Evolutionary conservation across 2,797 vertebrate genomes (phyloP).

Genomic region (Ctenochaetus hawaiiensis): DNA sequence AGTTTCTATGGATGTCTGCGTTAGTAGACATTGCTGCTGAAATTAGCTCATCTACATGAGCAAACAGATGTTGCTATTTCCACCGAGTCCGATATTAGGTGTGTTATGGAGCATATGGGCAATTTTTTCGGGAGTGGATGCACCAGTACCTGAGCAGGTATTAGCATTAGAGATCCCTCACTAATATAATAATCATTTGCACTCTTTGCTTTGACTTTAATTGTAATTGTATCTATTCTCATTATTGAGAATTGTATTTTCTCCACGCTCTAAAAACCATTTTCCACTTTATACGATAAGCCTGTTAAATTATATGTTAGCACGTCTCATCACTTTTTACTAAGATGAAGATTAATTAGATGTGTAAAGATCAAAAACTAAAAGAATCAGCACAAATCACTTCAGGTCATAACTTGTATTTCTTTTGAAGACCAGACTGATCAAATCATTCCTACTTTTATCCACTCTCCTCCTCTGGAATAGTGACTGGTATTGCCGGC

Average conservation of each 20-base stretch:
- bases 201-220: conserved; percentile 44
- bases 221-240: conserved; percentile 20
- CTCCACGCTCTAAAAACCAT: neutral
- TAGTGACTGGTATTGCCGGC: conserved; percentile 37
- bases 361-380: neutral
- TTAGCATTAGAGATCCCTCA: conserved; percentile 34
- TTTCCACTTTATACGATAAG: conserved; percentile 32
- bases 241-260: conserved; percentile 14
- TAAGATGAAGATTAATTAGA: conserved; percentile 16
- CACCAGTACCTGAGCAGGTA: conserved; percentile 53
- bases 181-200: conserved; percentile 45
- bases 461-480: conserved; percentile 23
- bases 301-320: conserved; percentile 29
- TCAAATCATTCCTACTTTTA: conserved; percentile 31
- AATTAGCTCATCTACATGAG: conserved; percentile 81
- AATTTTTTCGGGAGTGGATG: conserved; percentile 43
- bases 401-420: conserved; percentile 3
- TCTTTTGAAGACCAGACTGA: conserved; percentile 20
- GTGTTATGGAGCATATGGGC: conserved; percentile 70
- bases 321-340: conserved; percentile 8
- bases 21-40: conserved; percentile 75
- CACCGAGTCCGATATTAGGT: conserved; percentile 80
- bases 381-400: conserved; percentile 4
- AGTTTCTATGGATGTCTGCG: conserved; percentile 82
- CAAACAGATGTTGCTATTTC: conserved; percentile 86